Conservation (phyloP, 1,140 invertebrate genomes). For the Rhagoletis zephyria region DNA sequence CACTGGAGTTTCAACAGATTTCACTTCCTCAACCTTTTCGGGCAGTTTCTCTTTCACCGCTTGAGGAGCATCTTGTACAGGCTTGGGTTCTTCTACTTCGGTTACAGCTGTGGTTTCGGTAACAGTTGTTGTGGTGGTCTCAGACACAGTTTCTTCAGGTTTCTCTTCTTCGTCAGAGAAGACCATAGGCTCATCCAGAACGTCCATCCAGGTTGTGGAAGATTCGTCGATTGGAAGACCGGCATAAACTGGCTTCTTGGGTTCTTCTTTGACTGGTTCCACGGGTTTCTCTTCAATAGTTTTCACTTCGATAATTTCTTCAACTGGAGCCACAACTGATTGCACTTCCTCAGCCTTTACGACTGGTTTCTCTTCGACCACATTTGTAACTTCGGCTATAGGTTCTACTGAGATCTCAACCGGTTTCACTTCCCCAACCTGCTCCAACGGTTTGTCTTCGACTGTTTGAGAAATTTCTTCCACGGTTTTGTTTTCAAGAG, state of each 20-base stretch:
- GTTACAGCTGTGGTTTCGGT: background rate
- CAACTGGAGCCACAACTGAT: too few species aligned
- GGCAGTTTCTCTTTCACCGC: background rate
- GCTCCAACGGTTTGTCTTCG: slow-evolving; percentile 1
- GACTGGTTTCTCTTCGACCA: background rate
- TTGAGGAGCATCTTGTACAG: background rate
- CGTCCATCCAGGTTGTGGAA: slow-evolving; percentile 75
- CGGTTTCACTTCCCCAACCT: background rate
- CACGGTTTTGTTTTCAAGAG: background rate
- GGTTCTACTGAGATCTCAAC: background rate
- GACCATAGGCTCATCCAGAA: slow-evolving; percentile 75
- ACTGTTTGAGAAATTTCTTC: background rate
- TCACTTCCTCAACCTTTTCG: background rate
- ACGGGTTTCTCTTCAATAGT: background rate
- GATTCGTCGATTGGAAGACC: slow-evolving; percentile 74
- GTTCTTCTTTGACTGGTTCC: background rate
- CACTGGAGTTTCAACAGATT: background rate
- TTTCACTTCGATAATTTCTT: too few species aligned
- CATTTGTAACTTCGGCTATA: background rate
- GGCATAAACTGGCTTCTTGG: slow-evolving; percentile 68
- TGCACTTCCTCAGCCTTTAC: background rate
- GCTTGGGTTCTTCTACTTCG: slow-evolving; percentile 57
- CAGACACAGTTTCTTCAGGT: background rate
- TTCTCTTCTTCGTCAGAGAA: slow-evolving; percentile 61
- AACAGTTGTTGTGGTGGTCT: background rate